These are phyloP conservation scores for Lasioglossum oenotherae DNA, from an alignment of 2,888 invertebrate species.

Conservation along the genomic window DNA sequence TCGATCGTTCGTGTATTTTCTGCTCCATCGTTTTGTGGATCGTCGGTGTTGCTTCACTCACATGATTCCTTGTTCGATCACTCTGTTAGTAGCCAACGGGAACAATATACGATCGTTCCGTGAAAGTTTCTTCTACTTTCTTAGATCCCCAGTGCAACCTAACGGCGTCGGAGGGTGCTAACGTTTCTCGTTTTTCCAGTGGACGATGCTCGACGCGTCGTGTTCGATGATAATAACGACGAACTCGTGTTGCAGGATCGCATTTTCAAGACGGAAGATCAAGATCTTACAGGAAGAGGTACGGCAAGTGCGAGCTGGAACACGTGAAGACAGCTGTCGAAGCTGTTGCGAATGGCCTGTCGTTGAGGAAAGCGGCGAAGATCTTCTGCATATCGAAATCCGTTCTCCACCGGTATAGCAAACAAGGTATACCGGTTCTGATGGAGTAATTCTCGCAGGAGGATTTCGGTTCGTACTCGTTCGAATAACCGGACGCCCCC, in stretches of 20 bases:
- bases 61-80: not conserved
- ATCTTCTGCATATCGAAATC: slow-evolving; percentile 75
- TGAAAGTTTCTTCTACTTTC: not conserved
- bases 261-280: not conserved
- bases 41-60: not conserved
- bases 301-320: slow-evolving; percentile 38
- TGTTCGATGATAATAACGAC: not conserved
- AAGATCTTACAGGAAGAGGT: not conserved
- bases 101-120: slow-evolving; percentile 1
- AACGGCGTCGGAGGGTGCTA: not conserved
- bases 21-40: too few relatives aligned
- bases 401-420: slow-evolving; percentile 76
- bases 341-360: slow-evolving; percentile 75
- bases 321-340: slow-evolving; percentile 70
- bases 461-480: not conserved
- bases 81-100: not conserved
- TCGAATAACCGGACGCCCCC: not conserved
- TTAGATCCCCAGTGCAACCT: not conserved
- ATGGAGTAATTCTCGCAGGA: slow-evolving; percentile 9
- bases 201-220: not conserved
- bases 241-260: slow-evolving; percentile 58
- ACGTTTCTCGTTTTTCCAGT: not conserved
- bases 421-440: slow-evolving; percentile 62
- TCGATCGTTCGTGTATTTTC: too few relatives aligned
- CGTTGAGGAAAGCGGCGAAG: slow-evolving; percentile 75